phyloP scores from a whole-genome alignment of 2,888 invertebrate genomes.

The Spisula solida region DNA sequence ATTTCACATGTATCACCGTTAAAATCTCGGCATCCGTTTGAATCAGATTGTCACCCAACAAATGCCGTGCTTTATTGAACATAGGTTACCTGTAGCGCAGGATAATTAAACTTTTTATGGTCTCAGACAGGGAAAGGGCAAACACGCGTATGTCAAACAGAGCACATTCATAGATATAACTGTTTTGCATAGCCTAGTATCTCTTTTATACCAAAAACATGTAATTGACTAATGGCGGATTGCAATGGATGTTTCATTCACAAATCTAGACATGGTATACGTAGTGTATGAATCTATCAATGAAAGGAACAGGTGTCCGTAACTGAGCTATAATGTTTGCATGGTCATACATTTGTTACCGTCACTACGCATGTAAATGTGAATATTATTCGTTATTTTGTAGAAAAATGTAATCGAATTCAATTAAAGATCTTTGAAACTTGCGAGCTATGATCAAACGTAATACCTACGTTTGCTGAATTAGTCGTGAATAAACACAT shows the following conservation, averaged over 20 bases:
- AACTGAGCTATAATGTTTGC: constrained; percentile 40
- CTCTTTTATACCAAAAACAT: constrained; percentile 37
- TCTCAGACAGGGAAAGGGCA: not conserved
- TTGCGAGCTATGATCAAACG: not conserved
- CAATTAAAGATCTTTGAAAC: constrained; percentile 19
- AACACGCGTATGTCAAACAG: not conserved
- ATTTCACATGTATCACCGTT: constrained; percentile 23
- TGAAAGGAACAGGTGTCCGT: constrained; percentile 36
- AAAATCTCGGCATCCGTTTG: constrained; percentile 23
- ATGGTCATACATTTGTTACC: constrained; percentile 41
- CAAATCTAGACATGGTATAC: constrained; percentile 13
- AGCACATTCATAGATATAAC: not conserved
- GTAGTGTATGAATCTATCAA: not conserved
- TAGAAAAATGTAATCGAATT: constrained; percentile 33
- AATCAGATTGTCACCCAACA: constrained; percentile 24
- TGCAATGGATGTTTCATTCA: constrained; percentile 36
- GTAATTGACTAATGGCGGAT: constrained; percentile 19
- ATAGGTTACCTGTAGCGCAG: constrained; percentile 21
- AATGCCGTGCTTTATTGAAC: constrained; percentile 15
- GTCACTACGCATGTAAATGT: constrained; percentile 45
- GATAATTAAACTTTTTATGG: constrained; percentile 35
- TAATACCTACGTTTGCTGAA: not conserved
- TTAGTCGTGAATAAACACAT: not conserved
- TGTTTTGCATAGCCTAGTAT: not conserved
- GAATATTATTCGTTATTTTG: constrained; percentile 32